These are phyloP conservation scores for Rhyzopertha dominica DNA, from an alignment of 1,140 invertebrate species.

Conservation along the genomic window DNA sequence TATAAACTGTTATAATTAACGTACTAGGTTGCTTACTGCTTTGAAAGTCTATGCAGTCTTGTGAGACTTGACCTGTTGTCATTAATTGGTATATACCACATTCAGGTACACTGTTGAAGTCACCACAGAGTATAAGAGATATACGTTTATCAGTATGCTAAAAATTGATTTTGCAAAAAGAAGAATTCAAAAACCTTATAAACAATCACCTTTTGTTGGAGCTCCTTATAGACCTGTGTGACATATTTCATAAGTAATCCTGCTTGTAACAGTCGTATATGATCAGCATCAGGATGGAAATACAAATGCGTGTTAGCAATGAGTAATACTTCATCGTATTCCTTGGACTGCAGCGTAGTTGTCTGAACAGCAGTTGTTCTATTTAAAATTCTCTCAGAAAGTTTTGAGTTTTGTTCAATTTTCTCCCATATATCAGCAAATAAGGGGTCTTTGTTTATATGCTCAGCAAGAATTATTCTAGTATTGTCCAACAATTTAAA, in stretches of 20 bases:
- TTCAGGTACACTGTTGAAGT: constrained; percentile 82
- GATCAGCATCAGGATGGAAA: constrained; percentile 83
- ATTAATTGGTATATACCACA: constrained; percentile 73
- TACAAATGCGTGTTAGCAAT: constrained; percentile 89
- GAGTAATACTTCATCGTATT: constrained; percentile 56
- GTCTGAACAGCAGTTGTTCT: constrained; percentile 58
- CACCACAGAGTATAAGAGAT: constrained; percentile 73
- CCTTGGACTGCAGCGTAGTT: constrained; percentile 56
- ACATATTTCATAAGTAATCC: constrained; percentile 59
- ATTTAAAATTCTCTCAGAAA: constrained; percentile 57
- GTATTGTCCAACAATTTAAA: constrained; percentile 49
- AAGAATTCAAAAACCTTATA: constrained; percentile 20
- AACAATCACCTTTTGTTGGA: constrained; percentile 46
- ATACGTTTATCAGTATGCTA: too few species aligned
- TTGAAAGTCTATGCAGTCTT: constrained; percentile 22
- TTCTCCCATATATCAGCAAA: constrained; percentile 57
- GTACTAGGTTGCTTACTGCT: constrained; percentile 23
- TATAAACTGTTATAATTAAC: constrained; percentile 11
- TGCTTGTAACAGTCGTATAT: constrained; percentile 77
- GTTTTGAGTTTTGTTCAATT: too few species aligned
- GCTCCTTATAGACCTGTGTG: constrained; percentile 46
- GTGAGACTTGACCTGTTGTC: constrained; percentile 55
- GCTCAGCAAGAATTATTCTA: constrained; percentile 9
- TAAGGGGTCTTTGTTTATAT: not conserved
- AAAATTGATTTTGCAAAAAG: constrained; percentile 50